These are phyloP conservation scores for Lasioglossum lativentre DNA, from an alignment of 2,888 invertebrate species.

Conservation along the genomic window DNA sequence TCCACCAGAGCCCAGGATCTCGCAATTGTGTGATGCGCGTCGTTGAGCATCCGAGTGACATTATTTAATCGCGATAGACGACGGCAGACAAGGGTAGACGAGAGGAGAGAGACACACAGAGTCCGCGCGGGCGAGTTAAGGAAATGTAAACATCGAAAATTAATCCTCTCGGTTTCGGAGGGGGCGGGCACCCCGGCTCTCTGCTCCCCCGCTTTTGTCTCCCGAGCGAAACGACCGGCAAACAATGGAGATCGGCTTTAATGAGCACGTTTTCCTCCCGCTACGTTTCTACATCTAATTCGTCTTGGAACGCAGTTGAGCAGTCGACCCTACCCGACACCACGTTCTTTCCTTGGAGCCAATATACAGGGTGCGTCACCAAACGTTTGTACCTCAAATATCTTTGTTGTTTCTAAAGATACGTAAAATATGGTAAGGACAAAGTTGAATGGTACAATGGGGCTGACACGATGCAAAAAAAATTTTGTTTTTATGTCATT, in stretches of 20 bases:
- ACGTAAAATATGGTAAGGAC: too few species aligned
- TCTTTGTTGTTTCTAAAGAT: too few species aligned
- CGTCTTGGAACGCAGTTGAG: neutral
- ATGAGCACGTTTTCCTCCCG: constrained; percentile 34
- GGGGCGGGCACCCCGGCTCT: neutral
- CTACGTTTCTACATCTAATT: neutral
- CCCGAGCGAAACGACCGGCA: constrained; percentile 43
- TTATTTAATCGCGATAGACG: constrained; percentile 41
- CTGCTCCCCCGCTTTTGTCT: constrained; percentile 39
- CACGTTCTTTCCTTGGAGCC: neutral
- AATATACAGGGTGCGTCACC: too few species aligned
- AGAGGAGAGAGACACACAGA: neutral
- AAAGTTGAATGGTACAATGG: too few species aligned
- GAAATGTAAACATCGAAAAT: constrained; percentile 63
- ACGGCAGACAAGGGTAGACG: neutral
- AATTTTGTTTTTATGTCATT: too few species aligned
- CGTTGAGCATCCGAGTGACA: constrained; percentile 13
- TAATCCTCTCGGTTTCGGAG: constrained; percentile 50
- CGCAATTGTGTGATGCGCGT: constrained; percentile 27
- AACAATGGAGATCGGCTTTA: constrained; percentile 59
- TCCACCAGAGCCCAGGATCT: neutral
- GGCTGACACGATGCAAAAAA: too few species aligned
- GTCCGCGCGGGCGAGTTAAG: constrained; percentile 13
- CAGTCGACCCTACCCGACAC: neutral
- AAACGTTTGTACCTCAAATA: too few species aligned